These are phyloP conservation scores for Aptenodytes forsteri DNA, from an alignment of 2,113 vertebrate genomes.

Conservation along the genomic window DNA sequence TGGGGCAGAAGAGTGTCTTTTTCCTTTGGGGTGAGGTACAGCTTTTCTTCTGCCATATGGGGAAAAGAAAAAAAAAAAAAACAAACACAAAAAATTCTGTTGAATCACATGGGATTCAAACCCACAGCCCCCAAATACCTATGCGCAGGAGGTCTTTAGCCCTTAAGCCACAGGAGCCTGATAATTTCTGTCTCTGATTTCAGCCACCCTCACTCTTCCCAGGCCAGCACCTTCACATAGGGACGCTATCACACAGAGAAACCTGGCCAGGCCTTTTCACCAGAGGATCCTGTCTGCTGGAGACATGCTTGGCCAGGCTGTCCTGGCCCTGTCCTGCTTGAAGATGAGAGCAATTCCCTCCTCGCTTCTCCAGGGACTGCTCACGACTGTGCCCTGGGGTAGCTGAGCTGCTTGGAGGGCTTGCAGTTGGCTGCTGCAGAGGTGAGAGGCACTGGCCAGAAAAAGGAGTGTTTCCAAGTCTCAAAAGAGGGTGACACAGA, in stretches of 20 bases:
- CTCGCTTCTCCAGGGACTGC: not conserved
- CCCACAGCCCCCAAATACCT: not conserved
- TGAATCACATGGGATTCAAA: slow-evolving; percentile 5
- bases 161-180: not conserved
- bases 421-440: not conserved
- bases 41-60: not conserved
- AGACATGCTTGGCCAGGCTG: not conserved
- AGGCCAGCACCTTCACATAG: not conserved
- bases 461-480: not conserved
- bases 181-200: not conserved
- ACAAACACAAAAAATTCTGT: accelerated
- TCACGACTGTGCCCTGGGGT: accelerated
- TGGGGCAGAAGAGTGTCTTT: not conserved
- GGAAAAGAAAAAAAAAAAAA: not conserved
- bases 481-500: not conserved
- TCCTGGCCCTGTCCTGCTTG: not conserved
- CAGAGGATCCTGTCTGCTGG: not conserved
- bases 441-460: not conserved
- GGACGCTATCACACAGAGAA: not conserved
- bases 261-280: not conserved
- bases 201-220: not conserved
- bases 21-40: not conserved
- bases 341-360: not conserved
- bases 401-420: not conserved
- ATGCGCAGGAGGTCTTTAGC: not conserved